Evolutionary conservation across 2,113 vertebrate genomes (phyloP).

Genomic region (Solea senegalensis): DNA sequence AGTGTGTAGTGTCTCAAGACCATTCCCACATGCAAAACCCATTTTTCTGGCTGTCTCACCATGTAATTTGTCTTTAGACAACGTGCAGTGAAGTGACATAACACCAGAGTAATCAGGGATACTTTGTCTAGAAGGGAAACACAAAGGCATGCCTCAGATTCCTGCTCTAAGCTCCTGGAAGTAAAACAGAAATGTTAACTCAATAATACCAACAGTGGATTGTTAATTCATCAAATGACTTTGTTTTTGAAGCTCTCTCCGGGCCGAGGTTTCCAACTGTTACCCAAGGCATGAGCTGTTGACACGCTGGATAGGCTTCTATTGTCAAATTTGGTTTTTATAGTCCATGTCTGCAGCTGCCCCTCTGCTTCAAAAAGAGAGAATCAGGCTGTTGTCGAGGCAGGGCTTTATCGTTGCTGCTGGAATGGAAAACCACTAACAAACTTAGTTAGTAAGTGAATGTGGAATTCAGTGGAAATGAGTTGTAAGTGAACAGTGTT

Average conservation of each 20-base stretch:
- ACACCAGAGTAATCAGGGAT: constrained; percentile 72
- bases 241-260: constrained; percentile 60
- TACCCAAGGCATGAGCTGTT: constrained; percentile 66
- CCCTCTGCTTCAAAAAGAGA: constrained; percentile 72
- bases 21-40: constrained; percentile 68
- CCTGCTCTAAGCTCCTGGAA: constrained; percentile 72
- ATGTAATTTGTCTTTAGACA: constrained; percentile 70
- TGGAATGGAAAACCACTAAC: constrained; percentile 56
- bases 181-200: constrained; percentile 73
- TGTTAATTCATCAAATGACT: constrained; percentile 68
- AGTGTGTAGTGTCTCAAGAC: constrained; percentile 45
- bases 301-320: constrained; percentile 70
- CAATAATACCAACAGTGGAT: constrained; percentile 56
- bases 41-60: constrained; percentile 56
- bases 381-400: constrained; percentile 70
- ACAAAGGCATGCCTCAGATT: constrained; percentile 71
- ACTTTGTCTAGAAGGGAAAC: constrained; percentile 75
- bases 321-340: constrained; percentile 78
- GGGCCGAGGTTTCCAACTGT: constrained; percentile 68
- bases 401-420: constrained; percentile 57
- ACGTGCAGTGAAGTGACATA: constrained; percentile 68
- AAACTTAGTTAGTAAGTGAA: constrained; percentile 8
- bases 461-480: not conserved
- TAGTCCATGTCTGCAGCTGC: constrained; percentile 80
- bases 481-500: not conserved